phyloP scores from a whole-genome alignment of 2,113 vertebrate species.

The Tichodroma muraria region DNA sequence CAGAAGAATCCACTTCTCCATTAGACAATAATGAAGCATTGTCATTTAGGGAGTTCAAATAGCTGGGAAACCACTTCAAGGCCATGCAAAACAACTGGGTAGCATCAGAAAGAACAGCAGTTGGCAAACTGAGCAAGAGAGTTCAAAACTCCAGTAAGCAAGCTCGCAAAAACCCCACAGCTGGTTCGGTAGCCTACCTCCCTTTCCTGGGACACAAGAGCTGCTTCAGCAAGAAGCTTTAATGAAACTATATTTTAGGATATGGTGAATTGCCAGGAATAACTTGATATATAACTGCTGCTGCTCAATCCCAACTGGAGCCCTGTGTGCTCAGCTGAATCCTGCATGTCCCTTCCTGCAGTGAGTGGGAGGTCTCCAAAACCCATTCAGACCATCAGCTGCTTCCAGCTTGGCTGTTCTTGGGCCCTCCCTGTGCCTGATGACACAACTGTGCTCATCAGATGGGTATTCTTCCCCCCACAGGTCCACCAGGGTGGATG shows the following conservation, averaged over 20 bases:
- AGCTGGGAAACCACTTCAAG: slow-evolving; percentile 80
- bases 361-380: not conserved
- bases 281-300: not conserved
- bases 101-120: slow-evolving; percentile 69
- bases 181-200: slow-evolving; percentile 40
- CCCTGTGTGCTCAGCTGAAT: not conserved
- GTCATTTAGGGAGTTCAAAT: slow-evolving; percentile 71
- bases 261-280: slow-evolving; percentile 16
- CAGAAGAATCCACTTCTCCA: slow-evolving; percentile 71
- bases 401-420: not conserved
- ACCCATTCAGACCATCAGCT: not conserved
- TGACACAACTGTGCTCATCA: not conserved
- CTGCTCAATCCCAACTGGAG: not conserved
- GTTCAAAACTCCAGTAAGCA: slow-evolving; percentile 58
- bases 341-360: not conserved
- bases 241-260: not conserved
- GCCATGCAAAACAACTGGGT: slow-evolving; percentile 69
- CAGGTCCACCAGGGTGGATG: not conserved
- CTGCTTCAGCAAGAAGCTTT: slow-evolving; percentile 6
- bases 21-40: slow-evolving; percentile 69
- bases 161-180: slow-evolving; percentile 60
- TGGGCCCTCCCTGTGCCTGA: not conserved
- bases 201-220: not conserved
- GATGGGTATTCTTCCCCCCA: not conserved
- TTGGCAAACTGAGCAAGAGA: slow-evolving; percentile 61